Evolutionary conservation across 2,888 invertebrate species (phyloP).

Genomic region (Tipula unca): DNA sequence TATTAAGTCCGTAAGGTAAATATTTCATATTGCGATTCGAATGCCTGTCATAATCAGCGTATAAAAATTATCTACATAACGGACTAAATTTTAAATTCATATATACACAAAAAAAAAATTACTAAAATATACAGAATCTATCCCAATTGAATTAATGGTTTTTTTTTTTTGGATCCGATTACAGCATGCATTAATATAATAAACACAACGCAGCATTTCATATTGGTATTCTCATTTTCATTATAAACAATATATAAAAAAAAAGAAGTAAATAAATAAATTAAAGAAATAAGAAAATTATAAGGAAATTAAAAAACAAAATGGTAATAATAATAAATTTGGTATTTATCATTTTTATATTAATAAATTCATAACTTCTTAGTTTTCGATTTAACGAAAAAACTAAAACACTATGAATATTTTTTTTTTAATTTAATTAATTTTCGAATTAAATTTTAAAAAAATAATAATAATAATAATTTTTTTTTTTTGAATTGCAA

Average conservation of each 20-base stretch:
- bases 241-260: neutral
- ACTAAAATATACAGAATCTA: neutral
- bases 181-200: conserved; percentile 20
- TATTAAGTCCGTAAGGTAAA: neutral
- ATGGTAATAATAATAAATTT: conserved; percentile 1
- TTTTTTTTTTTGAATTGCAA: conserved; percentile 9
- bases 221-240: neutral
- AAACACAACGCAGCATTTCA: conserved; percentile 20
- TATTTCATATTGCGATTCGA: neutral
- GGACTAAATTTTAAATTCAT: neutral
- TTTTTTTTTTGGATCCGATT: conserved; percentile 2
- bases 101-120: neutral
- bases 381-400: neutral
- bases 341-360: neutral
- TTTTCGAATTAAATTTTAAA: neutral
- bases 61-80: neutral
- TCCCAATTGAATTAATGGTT: neutral
- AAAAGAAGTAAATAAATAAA: neutral
- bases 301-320: neutral
- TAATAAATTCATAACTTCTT: conserved; percentile 1
- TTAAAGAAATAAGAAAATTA: neutral
- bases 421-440: neutral
- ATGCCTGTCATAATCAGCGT: neutral
- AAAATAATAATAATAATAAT: conserved; percentile 8
- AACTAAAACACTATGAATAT: neutral